Percentiles rank a stretch among this genome's conserved stretches.
Evolutionary conservation across 2,113 vertebrate species (phyloP).

Genomic region (Mungos mungo): DNA sequence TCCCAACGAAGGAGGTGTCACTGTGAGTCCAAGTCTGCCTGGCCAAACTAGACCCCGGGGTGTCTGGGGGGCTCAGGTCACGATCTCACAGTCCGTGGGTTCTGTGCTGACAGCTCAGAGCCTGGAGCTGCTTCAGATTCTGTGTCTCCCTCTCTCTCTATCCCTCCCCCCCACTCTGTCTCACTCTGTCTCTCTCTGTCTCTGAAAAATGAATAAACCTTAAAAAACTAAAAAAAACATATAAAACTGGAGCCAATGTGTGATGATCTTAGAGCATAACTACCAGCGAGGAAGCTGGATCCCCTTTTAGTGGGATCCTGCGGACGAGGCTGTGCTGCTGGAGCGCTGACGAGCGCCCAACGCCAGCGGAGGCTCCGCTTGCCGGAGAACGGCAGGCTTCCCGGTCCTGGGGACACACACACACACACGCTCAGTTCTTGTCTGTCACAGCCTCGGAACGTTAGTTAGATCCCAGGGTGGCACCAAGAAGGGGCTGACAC

Average conservation of each 20-base stretch:
- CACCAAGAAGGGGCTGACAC: accelerated
- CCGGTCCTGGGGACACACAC: background rate
- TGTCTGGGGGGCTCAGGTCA: too few species aligned
- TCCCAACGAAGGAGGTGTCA: accelerated
- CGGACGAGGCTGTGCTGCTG: too few species aligned
- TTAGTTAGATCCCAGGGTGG: accelerated
- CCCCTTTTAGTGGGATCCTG: accelerated
- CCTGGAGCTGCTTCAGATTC: too few species aligned
- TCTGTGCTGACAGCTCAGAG: too few species aligned
- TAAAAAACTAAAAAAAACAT: too few species aligned
- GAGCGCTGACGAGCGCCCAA: accelerated
- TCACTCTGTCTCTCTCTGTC: too few species aligned
- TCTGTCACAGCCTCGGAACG: accelerated
- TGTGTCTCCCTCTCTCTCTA: too few species aligned
- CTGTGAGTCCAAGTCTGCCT: background rate
- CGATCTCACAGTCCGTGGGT: too few species aligned
- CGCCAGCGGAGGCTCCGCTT: accelerated
- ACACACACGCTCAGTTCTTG: background rate
- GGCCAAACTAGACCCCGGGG: background rate
- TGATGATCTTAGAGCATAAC: background rate
- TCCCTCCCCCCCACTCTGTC: too few species aligned
- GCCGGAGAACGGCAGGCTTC: background rate
- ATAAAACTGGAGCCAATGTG: accelerated
- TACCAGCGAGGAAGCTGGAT: accelerated
- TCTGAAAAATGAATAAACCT: too few species aligned